Conservation (phyloP, 2,888 invertebrate genomes). For the Sacculina carcini region DNA sequence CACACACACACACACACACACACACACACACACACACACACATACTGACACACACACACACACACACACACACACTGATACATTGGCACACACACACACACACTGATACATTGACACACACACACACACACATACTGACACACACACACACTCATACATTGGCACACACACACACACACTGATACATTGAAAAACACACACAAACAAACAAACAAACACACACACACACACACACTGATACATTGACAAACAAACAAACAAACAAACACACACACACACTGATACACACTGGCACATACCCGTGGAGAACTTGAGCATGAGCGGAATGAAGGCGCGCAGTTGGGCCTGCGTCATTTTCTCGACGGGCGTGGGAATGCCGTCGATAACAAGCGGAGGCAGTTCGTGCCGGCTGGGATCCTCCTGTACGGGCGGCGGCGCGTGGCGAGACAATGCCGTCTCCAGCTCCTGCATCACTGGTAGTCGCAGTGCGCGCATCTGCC, state of each 20-base stretch:
- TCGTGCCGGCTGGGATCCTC: conserved; percentile 85
- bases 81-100: no score
- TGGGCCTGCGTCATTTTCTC: conserved; percentile 99
- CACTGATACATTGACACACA: not conserved
- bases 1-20: not conserved
- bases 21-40: not conserved
- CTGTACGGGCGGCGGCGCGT: conserved; percentile 56
- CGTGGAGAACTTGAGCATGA: conserved; percentile 93
- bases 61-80: not conserved
- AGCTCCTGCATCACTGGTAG: conserved; percentile 82
- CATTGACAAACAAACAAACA: not conserved
- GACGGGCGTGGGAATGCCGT: conserved; percentile 90
- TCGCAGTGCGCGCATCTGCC: conserved; percentile 47
- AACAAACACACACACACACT: not conserved
- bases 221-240: not conserved
- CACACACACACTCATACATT: not conserved
- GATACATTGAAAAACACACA: not conserved
- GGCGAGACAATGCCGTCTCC: conserved; percentile 73
- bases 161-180: not conserved
- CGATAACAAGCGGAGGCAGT: conserved; percentile 80
- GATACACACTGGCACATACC: conserved; percentile 22
- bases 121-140: not conserved
- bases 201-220: not conserved
- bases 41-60: not conserved
- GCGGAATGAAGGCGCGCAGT: conserved; percentile 77